Percentiles rank a stretch among this genome's conserved stretches.
Conservation (phyloP, 2,797 vertebrate species). For the Trachops cirrhosus region DNA sequence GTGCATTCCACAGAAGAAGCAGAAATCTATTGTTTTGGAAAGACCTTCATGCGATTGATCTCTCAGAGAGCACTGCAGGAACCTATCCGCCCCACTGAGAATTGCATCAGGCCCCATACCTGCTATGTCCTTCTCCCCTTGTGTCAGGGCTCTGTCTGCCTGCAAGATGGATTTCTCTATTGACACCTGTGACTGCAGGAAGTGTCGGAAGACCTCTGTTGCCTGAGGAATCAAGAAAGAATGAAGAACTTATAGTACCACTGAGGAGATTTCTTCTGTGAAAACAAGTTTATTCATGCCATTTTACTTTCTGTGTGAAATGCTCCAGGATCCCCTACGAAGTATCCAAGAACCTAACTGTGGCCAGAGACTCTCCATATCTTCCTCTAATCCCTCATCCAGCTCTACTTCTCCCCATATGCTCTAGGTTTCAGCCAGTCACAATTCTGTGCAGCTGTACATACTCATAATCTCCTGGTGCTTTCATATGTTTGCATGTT, state of each 20-base stretch:
- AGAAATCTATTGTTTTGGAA: neutral
- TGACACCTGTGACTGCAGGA: neutral
- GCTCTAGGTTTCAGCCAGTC: neutral
- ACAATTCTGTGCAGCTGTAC: neutral
- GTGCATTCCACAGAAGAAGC: neutral
- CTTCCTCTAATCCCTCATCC: neutral
- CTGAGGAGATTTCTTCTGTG: neutral
- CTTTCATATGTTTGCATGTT: neutral
- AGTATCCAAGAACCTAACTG: neutral
- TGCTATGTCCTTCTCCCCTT: neutral
- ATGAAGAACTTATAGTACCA: neutral
- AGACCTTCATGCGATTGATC: neutral
- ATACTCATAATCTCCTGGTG: neutral
- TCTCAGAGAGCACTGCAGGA: neutral
- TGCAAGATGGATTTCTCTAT: neutral
- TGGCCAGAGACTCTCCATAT: neutral
- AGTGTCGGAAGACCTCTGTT: neutral
- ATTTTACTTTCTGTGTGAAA: neutral
- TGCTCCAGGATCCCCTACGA: neutral
- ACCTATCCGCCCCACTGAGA: neutral
- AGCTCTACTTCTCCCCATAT: rapidly evolving
- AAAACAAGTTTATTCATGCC: neutral
- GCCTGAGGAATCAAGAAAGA: slow-evolving; percentile 31
- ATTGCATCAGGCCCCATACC: neutral
- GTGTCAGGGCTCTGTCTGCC: neutral